Conservation (phyloP, 2,797 vertebrate genomes). For the Podargus strigoides region DNA sequence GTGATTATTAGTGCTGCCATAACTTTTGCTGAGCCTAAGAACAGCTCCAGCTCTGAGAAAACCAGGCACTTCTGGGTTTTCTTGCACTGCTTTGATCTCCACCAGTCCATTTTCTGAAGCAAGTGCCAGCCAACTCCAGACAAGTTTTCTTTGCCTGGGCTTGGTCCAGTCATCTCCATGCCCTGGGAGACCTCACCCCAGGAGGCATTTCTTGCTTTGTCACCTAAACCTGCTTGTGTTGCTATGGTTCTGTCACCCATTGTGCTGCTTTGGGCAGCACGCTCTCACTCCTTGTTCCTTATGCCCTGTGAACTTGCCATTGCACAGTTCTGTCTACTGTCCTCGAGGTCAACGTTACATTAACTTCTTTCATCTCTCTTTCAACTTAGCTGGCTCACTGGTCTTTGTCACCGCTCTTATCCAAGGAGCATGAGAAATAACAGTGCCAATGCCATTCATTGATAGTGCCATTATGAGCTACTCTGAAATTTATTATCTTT, state of each 20-base stretch:
- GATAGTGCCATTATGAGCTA: neutral
- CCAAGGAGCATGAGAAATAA: neutral
- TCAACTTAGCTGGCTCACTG: neutral
- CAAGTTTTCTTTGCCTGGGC: neutral
- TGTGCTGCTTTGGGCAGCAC: fast-evolving
- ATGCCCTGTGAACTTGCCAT: neutral
- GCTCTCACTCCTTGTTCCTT: neutral
- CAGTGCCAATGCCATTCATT: neutral
- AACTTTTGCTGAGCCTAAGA: neutral
- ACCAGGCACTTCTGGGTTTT: neutral
- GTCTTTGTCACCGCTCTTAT: neutral
- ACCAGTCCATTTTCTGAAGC: neutral
- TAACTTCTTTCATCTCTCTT: neutral
- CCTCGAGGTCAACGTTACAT: neutral
- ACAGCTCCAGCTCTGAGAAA: neutral
- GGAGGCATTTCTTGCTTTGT: neutral
- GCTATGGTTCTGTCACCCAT: neutral
- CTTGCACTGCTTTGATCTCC: neutral
- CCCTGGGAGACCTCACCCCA: neutral
- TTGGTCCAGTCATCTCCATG: neutral
- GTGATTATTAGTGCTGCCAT: neutral
- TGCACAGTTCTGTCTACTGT: neutral
- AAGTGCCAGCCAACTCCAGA: neutral
- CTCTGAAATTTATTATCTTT: neutral
- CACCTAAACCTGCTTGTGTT: neutral